These are phyloP conservation scores for Oligia strigilis DNA, from an alignment of 2,888 invertebrate genomes.

Conservation along the genomic window DNA sequence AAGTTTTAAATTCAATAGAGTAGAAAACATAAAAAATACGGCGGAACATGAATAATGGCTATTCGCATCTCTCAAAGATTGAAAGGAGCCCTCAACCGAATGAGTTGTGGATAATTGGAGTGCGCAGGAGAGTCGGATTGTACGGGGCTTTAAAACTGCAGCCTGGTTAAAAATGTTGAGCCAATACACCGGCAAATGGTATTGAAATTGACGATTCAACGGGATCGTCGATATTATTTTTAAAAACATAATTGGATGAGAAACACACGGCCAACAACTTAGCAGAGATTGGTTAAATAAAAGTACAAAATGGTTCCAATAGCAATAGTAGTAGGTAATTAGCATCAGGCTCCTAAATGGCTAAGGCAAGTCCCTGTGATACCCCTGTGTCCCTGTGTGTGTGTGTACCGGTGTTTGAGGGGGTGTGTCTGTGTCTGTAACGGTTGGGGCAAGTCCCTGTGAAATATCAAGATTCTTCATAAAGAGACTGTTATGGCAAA, in stretches of 20 bases:
- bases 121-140: slow-evolving; percentile 28
- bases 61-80: slow-evolving; percentile 33
- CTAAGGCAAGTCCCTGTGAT: neutral
- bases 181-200: slow-evolving; percentile 45
- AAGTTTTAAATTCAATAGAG: neutral
- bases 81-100: slow-evolving; percentile 48
- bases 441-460: too few relatives aligned
- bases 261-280: neutral
- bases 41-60: slow-evolving; percentile 16
- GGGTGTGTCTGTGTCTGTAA: too few relatives aligned
- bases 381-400: too few relatives aligned
- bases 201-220: slow-evolving; percentile 42
- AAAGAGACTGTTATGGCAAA: neutral
- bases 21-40: slow-evolving; percentile 17
- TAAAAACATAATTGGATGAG: neutral
- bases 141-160: slow-evolving; percentile 29
- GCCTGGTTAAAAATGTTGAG: slow-evolving; percentile 32
- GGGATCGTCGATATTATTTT: slow-evolving; percentile 27
- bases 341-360: neutral
- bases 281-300: neutral
- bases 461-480: neutral
- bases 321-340: neutral
- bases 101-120: slow-evolving; percentile 57
- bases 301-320: neutral
- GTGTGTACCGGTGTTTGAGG: too few relatives aligned